phyloP scores from a whole-genome alignment of 2,888 invertebrate species.

The Nycteola revayana region DNA sequence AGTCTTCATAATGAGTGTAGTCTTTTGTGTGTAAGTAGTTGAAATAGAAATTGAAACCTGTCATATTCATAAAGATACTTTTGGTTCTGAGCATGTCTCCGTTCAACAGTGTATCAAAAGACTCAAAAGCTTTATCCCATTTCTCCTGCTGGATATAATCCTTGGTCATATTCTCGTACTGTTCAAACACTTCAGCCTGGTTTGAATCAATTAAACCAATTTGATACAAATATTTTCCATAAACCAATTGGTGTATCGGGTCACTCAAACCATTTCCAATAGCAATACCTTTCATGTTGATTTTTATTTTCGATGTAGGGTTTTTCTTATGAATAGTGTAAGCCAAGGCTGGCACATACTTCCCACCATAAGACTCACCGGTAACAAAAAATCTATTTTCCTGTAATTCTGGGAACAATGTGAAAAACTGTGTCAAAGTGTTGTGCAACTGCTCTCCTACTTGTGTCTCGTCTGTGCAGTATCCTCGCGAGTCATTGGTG shows the following conservation, averaged over 20 bases:
- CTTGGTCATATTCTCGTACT: slow-evolving; percentile 81
- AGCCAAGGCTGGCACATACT: slow-evolving; percentile 88
- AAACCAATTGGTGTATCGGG: slow-evolving; percentile 88
- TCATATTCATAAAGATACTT: slow-evolving; percentile 87
- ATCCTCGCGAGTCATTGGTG: slow-evolving; percentile 88
- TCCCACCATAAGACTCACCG: slow-evolving; percentile 95
- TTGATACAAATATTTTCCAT: slow-evolving; percentile 91
- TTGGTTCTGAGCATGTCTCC: slow-evolving; percentile 82
- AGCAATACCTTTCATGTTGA: slow-evolving; percentile 86
- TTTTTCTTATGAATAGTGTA: slow-evolving; percentile 87
- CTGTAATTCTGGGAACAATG: slow-evolving; percentile 89
- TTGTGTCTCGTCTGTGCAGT: slow-evolving; percentile 89
- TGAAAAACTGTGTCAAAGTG: slow-evolving; percentile 91
- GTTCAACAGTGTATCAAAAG: slow-evolving; percentile 87
- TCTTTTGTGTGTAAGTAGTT: slow-evolving; percentile 86
- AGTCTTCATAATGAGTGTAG: slow-evolving; percentile 71
- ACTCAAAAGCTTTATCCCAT: slow-evolving; percentile 86
- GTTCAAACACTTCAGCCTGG: slow-evolving; percentile 82
- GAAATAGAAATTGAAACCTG: slow-evolving; percentile 89
- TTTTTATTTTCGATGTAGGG: slow-evolving; percentile 84
- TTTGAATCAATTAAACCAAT: slow-evolving; percentile 86
- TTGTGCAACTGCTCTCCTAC: slow-evolving; percentile 91
- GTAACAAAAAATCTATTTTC: slow-evolving; percentile 91
- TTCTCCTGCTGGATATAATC: slow-evolving; percentile 84
- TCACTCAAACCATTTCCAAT: slow-evolving; percentile 93